A percentile compares a stretch with the other conserved stretches of the same genome.
Evolutionary conservation across 2,797 vertebrate species (phyloP).

Genomic region (Leptodactylus fallax): DNA sequence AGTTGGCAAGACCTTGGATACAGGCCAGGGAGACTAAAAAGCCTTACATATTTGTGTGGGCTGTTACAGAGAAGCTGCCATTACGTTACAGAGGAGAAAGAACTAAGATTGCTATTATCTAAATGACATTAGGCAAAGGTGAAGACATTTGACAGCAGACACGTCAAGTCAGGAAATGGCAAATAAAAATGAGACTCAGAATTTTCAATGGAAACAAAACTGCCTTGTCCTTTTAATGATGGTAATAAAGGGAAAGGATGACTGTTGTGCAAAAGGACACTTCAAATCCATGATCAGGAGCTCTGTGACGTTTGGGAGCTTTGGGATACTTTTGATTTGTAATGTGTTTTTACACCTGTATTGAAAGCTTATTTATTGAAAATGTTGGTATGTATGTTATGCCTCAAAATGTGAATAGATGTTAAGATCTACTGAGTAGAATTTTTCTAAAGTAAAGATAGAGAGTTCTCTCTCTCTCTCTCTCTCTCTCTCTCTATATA

Average conservation of each 20-base stretch:
- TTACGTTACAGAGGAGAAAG: conserved; percentile 63
- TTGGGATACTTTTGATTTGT: background rate
- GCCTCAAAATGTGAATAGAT: too few species aligned
- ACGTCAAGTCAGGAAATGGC: conserved; percentile 67
- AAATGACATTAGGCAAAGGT: conserved; percentile 67
- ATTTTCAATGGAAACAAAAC: conserved; percentile 64
- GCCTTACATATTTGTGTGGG: conserved; percentile 72
- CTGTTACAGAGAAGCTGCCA: conserved; percentile 67
- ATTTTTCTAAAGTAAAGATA: too few species aligned
- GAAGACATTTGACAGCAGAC: conserved; percentile 67
- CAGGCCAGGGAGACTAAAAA: conserved; percentile 47
- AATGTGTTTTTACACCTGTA: background rate
- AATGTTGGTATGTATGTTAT: too few species aligned
- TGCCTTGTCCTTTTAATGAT: conserved; percentile 63
- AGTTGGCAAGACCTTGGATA: conserved; percentile 41
- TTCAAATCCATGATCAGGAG: background rate
- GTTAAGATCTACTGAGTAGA: too few species aligned
- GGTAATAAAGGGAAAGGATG: conserved; percentile 63
- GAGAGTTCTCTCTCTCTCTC: too few species aligned
- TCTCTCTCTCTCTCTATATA: too few species aligned
- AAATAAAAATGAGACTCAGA: conserved; percentile 56
- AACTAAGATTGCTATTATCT: conserved; percentile 73
- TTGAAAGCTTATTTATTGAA: too few species aligned
- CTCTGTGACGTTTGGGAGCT: too few species aligned
- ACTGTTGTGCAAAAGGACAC: conserved; percentile 50